phyloP scores from a whole-genome alignment of 2,797 vertebrate species.

The Poeciliopsis infans region DNA sequence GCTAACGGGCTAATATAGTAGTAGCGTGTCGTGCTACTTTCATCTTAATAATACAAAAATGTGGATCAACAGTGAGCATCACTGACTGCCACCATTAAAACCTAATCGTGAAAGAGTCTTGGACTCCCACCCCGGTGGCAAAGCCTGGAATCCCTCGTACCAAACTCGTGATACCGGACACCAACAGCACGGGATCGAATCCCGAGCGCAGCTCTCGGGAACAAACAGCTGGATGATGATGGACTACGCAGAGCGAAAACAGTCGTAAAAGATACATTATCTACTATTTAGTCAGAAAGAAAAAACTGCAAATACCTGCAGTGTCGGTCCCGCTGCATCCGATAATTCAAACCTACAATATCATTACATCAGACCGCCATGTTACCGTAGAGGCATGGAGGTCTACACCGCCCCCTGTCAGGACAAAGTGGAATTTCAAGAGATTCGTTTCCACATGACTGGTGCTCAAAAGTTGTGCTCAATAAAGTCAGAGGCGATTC shows the following conservation, averaged over 20 bases:
- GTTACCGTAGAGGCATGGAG: conserved; percentile 26
- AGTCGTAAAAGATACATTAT: fast-evolving
- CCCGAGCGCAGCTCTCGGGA: conserved; percentile 39
- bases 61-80: fast-evolving
- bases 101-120: fast-evolving
- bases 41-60: neutral
- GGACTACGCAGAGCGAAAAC: fast-evolving
- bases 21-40: neutral
- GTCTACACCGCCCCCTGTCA: conserved; percentile 50
- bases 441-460: neutral
- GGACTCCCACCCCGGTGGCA: conserved; percentile 53
- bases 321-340: neutral
- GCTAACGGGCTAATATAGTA: conserved; percentile 53
- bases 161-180: neutral
- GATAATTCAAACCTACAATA: conserved; percentile 18
- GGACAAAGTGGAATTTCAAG: neutral
- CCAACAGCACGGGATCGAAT: conserved; percentile 58
- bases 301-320: neutral
- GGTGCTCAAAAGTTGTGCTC: neutral
- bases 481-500: neutral
- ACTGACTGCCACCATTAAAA: conserved; percentile 10
- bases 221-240: fast-evolving
- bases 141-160: conserved; percentile 40
- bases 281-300: neutral
- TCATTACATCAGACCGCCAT: conserved; percentile 58